A percentile compares a stretch with the other conserved stretches of the same genome.
phyloP scores from a whole-genome alignment of 2,888 invertebrate species.

The Ctena decussata region DNA sequence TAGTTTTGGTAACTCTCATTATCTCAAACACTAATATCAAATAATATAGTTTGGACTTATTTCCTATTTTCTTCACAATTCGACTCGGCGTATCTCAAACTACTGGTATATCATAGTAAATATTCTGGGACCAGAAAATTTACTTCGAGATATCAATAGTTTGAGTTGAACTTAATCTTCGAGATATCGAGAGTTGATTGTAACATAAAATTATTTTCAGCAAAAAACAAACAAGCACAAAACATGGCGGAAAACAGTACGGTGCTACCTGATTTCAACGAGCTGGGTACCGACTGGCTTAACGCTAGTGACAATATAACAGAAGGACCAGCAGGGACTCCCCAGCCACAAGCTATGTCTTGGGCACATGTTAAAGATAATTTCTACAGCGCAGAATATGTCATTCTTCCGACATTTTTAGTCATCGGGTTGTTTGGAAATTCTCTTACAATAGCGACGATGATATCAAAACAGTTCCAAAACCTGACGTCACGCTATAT shows the following conservation, averaged over 20 bases:
- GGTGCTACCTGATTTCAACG: not conserved
- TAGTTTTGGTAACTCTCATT: too few relatives aligned
- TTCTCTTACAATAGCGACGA: conserved; percentile 67
- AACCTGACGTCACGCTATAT: conserved; percentile 65
- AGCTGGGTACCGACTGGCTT: not conserved
- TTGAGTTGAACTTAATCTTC: too few relatives aligned
- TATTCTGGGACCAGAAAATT: too few relatives aligned
- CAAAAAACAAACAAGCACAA: too few relatives aligned
- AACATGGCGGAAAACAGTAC: not conserved
- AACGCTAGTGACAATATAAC: not conserved
- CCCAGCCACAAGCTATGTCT: not conserved
- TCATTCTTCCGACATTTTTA: conserved; percentile 65
- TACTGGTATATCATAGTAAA: too few relatives aligned
- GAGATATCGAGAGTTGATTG: too few relatives aligned
- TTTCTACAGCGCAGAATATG: conserved; percentile 54
- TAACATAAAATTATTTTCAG: too few relatives aligned
- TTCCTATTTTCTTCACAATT: too few relatives aligned
- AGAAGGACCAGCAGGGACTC: not conserved
- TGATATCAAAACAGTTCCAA: conserved; percentile 64
- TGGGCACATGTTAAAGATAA: conserved; percentile 21
- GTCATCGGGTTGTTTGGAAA: conserved; percentile 70
- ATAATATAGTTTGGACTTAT: too few relatives aligned
- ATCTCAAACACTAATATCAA: too few relatives aligned
- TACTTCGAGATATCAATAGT: too few relatives aligned
- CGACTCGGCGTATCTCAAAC: too few relatives aligned